Conservation (phyloP, 2,888 invertebrate species). For the Drosophila antonietae region DNA sequence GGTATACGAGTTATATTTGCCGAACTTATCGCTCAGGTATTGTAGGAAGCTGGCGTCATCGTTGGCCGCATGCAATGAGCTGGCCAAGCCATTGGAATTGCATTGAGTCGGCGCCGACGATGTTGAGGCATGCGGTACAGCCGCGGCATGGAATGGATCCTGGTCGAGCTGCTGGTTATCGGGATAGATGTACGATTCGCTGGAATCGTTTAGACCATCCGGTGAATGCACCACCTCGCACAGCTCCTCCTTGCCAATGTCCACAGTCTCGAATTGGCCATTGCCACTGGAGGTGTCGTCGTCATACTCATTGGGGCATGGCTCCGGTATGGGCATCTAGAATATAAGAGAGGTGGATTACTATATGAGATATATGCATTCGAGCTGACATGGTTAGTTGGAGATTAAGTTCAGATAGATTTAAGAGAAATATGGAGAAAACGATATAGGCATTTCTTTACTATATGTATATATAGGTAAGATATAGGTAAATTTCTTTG, state of each 20-base stretch:
- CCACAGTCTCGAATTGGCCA: slow-evolving; percentile 37
- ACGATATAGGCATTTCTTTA: background rate
- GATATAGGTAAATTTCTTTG: background rate
- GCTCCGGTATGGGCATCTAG: slow-evolving; percentile 15
- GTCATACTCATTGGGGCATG: slow-evolving; percentile 10
- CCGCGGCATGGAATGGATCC: slow-evolving; percentile 19
- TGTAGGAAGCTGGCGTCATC: slow-evolving; percentile 53
- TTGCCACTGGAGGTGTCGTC: slow-evolving; percentile 4
- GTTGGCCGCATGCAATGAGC: background rate
- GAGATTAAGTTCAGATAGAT: background rate
- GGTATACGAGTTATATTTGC: slow-evolving; percentile 51
- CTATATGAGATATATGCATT: background rate
- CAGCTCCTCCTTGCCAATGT: slow-evolving; percentile 48
- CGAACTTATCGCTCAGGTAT: slow-evolving; percentile 49
- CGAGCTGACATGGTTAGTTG: too few relatives aligned
- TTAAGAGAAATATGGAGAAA: background rate
- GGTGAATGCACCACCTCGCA: slow-evolving; percentile 20
- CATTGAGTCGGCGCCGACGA: background rate
- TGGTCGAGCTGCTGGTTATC: slow-evolving; percentile 10
- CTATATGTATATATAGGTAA: background rate
- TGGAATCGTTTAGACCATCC: slow-evolving; percentile 7
- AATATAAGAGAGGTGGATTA: slow-evolving; percentile 3
- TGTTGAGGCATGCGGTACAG: background rate
- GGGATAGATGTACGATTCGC: slow-evolving; percentile 19
- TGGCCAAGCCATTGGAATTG: background rate